Base-by-base conservation (phyloP, 2,113 vertebrate species). In the Coptodon rendalli region DNA sequence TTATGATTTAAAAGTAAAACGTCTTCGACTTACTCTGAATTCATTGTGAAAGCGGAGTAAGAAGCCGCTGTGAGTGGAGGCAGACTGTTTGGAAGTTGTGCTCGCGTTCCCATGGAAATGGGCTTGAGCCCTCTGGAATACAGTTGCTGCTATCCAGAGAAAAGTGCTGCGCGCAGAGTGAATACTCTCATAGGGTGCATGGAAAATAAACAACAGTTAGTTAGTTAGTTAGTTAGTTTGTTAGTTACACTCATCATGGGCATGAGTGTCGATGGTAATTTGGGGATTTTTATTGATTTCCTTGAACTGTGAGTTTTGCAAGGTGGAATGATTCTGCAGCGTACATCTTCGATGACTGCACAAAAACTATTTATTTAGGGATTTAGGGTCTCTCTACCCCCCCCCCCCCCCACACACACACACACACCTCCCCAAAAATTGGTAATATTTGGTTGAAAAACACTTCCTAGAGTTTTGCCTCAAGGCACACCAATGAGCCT, bases 21-120 rank as follows among this genome's bases (percentile, higher is more conserved):
- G 4, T 19, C 17, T 38, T 22, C 24, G n/a, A 92, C 93, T 93
- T 91, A 95, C 94, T 90, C 71, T 43, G 90, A 87, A 79, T 7
- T 40, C 91, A 94, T 94, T 45, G 56, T 71, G 19, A 68, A 29
- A 24, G 68, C 5, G 19, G 27, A 87, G 45, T 4, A 48, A 27
- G 29, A 86, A 71, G 29, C 63, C 40, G 16, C 36, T 40, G 38
- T 11, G 14, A 76, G 40, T 17, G 22, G 2, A 11, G 17, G 22
- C 3, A 3, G 24, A 83, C 71, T 87, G 92, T 96, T 94, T 92
- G 85, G 80, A 73, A 84, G 50, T 86, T 81, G 50, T 36, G 57
- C 31, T 56, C 6, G 14, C 63, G 92, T 93, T 81, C 53, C 89
- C 73, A 53, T 86, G 66, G 93, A 81, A 90, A 95, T 88, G n/a